A percentile compares a stretch with the other conserved stretches of the same genome.
Evolutionary conservation across 2,888 invertebrate species (phyloP).

Genomic region (Tanypteryx hageni): DNA sequence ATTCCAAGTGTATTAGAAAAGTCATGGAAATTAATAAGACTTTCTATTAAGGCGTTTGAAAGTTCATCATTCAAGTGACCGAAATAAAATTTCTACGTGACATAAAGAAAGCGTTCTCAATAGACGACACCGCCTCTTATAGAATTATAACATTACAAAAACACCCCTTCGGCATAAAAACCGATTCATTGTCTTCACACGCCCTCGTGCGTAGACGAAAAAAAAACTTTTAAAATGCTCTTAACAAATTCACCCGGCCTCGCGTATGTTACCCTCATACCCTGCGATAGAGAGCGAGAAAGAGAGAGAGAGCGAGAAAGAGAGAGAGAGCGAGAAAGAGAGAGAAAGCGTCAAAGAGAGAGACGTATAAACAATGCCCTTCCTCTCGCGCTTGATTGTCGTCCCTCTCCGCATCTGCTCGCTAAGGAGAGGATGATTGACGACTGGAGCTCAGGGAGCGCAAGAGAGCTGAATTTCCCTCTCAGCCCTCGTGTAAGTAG

Average conservation of each 20-base stretch:
- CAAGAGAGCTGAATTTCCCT: background rate
- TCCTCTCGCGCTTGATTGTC: background rate
- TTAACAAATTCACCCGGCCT: background rate
- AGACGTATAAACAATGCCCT: background rate
- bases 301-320: background rate
- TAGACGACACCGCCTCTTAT: too few species aligned
- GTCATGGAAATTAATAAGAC: too few species aligned
- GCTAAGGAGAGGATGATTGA: background rate
- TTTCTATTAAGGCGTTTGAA: too few species aligned
- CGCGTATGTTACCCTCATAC: background rate
- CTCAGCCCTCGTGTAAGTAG: background rate
- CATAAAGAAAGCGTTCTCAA: too few species aligned
- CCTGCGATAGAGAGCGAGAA: background rate
- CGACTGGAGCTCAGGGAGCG: background rate
- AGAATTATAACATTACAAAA: too few species aligned
- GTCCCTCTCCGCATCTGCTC: conserved; percentile 7
- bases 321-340: background rate
- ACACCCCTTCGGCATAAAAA: too few species aligned
- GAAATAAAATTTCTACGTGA: too few species aligned
- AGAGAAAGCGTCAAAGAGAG: background rate
- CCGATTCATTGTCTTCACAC: background rate
- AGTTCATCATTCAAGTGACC: too few species aligned
- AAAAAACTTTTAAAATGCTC: background rate
- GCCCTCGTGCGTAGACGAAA: background rate
- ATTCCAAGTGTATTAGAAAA: too few species aligned